Evolutionary conservation across 2,113 vertebrate species (phyloP).

Genomic region (Dissostichus mawsoni): DNA sequence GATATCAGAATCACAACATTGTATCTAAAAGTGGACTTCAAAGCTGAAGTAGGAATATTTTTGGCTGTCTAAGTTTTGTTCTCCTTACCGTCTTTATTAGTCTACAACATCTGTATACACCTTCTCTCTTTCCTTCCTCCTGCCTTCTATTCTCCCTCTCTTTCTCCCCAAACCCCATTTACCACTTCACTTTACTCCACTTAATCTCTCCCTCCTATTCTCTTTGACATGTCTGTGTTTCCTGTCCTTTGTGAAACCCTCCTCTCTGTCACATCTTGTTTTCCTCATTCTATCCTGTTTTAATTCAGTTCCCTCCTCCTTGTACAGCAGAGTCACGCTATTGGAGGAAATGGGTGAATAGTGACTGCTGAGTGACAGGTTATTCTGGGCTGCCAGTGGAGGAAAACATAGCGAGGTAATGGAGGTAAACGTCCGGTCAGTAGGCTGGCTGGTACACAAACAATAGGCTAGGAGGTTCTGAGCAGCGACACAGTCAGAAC

Average conservation of each 20-base stretch:
- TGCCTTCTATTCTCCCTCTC: constrained; percentile 14
- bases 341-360: constrained; percentile 80
- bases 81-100: constrained; percentile 19
- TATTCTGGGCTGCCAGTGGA: constrained; percentile 72
- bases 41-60: constrained; percentile 48
- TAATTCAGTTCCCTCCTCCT: constrained; percentile 62
- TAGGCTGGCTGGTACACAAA: constrained; percentile 60
- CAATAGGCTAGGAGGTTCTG: constrained; percentile 54
- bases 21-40: constrained; percentile 63
- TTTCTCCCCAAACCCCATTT: constrained; percentile 19
- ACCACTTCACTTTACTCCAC: constrained; percentile 21
- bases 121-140: constrained; percentile 27
- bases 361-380: constrained; percentile 78
- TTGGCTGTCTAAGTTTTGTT: neutral
- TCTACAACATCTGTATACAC: constrained; percentile 4
- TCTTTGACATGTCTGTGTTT: constrained; percentile 75
- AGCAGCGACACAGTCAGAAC: neutral
- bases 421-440: constrained; percentile 72
- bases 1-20: constrained; percentile 62
- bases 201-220: constrained; percentile 55
- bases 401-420: constrained; percentile 79
- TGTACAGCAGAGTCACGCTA: constrained; percentile 73
- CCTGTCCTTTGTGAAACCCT: constrained; percentile 77
- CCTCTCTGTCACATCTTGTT: constrained; percentile 81
- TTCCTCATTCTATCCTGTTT: constrained; percentile 82